Percentiles rank a stretch among this genome's conserved stretches.
These are phyloP conservation scores for Stenopsyche tienmushanensis DNA, from an alignment of 1,140 invertebrate species.

Conservation along the genomic window DNA sequence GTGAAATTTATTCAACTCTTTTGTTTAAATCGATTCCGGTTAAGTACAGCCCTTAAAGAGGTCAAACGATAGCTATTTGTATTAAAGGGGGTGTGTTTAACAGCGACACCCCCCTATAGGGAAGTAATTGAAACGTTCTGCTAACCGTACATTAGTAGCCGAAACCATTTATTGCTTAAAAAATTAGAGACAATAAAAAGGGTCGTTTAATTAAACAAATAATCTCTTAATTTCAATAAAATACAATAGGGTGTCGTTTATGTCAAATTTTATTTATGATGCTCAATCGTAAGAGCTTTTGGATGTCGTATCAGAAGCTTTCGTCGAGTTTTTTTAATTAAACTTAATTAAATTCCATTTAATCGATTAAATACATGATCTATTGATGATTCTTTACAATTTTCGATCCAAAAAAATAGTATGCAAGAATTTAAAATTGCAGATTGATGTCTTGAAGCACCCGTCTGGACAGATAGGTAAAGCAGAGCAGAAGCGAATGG, in stretches of 20 bases:
- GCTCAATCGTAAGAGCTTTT: too few species aligned
- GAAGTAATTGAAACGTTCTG: slow-evolving; percentile 32
- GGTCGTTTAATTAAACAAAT: slow-evolving; percentile 37
- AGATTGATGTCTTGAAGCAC: neutral
- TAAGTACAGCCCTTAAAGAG: neutral
- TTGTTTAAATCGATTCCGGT: too few species aligned
- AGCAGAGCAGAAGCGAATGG: slow-evolving; percentile 28
- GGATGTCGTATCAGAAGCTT: too few species aligned
- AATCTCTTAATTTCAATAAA: slow-evolving; percentile 2
- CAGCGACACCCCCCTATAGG: slow-evolving; percentile 14
- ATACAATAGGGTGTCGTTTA: slow-evolving; percentile 3
- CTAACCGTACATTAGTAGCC: slow-evolving; percentile 25
- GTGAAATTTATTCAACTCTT: too few species aligned
- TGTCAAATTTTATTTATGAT: too few species aligned
- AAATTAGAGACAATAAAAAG: slow-evolving; percentile 30
- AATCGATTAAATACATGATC: too few species aligned
- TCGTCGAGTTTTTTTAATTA: slow-evolving; percentile 1
- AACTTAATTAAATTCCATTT: too few species aligned
- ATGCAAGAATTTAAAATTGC: too few species aligned
- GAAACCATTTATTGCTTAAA: slow-evolving; percentile 31
- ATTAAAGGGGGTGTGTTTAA: slow-evolving; percentile 23
- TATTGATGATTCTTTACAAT: too few species aligned
- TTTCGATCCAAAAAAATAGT: too few species aligned
- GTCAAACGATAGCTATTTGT: neutral
- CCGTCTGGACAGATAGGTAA: slow-evolving; percentile 10